Percentiles rank a stretch among this genome's conserved stretches.
Evolutionary conservation across 2,888 invertebrate genomes (phyloP).

Genomic region (Vesta saturnalis): DNA sequence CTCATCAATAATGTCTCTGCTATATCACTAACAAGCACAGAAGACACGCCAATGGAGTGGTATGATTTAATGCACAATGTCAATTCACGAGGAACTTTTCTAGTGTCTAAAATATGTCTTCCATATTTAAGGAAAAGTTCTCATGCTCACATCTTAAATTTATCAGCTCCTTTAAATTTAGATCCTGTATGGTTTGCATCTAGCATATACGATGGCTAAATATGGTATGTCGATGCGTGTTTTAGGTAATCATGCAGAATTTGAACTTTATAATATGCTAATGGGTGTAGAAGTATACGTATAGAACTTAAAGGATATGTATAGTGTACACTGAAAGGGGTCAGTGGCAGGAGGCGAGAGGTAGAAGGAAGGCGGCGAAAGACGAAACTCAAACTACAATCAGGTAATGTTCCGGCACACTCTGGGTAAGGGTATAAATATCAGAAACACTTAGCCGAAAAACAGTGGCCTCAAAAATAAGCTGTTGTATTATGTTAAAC

Average conservation of each 20-base stretch:
- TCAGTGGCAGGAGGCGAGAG: too few relatives aligned
- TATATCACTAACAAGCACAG: slow-evolving; percentile 85
- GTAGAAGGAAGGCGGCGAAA: too few relatives aligned
- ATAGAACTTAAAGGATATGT: too few relatives aligned
- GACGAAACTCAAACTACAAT: too few relatives aligned
- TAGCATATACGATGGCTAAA: slow-evolving; percentile 98
- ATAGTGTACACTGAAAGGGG: too few relatives aligned
- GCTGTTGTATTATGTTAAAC: too few relatives aligned
- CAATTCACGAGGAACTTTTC: slow-evolving; percentile 94
- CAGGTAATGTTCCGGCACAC: too few relatives aligned
- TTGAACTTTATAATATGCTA: slow-evolving; percentile 81
- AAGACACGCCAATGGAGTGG: slow-evolving; percentile 91
- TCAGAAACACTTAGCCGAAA: too few relatives aligned
- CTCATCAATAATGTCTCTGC: slow-evolving; percentile 97
- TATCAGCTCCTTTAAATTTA: slow-evolving; percentile 94
- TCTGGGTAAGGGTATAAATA: too few relatives aligned
- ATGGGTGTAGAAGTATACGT: too few relatives aligned
- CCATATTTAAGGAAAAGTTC: slow-evolving; percentile 87
- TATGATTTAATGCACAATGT: slow-evolving; percentile 97
- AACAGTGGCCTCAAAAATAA: too few relatives aligned
- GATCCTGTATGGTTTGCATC: slow-evolving; percentile 92
- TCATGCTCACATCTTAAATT: slow-evolving; percentile 93
- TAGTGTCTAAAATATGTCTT: slow-evolving; percentile 92
- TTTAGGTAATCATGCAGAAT: slow-evolving; percentile 96
- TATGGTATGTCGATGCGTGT: slow-evolving; percentile 99